Evolutionary conservation across 1,140 invertebrate genomes (phyloP).

Genomic region (Tetraneura akinire): DNA sequence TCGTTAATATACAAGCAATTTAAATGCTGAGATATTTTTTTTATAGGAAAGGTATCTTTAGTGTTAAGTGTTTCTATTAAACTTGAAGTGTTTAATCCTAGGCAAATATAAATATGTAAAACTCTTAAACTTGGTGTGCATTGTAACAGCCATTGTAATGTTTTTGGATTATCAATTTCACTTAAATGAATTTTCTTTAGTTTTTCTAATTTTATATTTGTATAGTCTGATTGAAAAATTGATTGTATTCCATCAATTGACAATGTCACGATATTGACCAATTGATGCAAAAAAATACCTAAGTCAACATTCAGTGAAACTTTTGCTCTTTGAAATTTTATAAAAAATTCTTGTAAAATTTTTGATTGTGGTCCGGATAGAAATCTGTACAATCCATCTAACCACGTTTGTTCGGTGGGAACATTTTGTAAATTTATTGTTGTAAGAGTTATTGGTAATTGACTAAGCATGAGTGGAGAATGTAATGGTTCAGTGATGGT

Average conservation of each 20-base stretch:
- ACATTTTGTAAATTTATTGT: constrained; percentile 60
- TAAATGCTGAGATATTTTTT: constrained; percentile 55
- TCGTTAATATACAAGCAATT: constrained; percentile 62
- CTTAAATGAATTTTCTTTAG: constrained; percentile 60
- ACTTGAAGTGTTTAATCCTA: constrained; percentile 53
- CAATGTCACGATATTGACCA: constrained; percentile 59
- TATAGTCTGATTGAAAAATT: constrained; percentile 57
- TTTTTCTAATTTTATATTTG: constrained; percentile 56
- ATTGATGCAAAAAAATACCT: constrained; percentile 58
- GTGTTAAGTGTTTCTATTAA: constrained; percentile 51
- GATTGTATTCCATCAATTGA: constrained; percentile 59
- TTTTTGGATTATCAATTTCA: constrained; percentile 57
- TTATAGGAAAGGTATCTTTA: constrained; percentile 3
- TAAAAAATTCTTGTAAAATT: constrained; percentile 58
- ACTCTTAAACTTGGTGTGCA: constrained; percentile 58
- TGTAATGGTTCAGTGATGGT: constrained; percentile 61
- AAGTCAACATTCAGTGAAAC: constrained; percentile 58
- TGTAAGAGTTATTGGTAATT: constrained; percentile 59
- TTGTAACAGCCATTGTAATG: constrained; percentile 59
- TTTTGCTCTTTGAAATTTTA: constrained; percentile 58
- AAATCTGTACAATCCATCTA: constrained; percentile 60
- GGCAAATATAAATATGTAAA: constrained; percentile 59
- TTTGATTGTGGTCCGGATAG: constrained; percentile 58
- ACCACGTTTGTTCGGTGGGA: constrained; percentile 59
- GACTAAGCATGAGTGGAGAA: constrained; percentile 58